Conservation (phyloP, 2,888 invertebrate genomes). For the Drosophila vallismaia region DNA sequence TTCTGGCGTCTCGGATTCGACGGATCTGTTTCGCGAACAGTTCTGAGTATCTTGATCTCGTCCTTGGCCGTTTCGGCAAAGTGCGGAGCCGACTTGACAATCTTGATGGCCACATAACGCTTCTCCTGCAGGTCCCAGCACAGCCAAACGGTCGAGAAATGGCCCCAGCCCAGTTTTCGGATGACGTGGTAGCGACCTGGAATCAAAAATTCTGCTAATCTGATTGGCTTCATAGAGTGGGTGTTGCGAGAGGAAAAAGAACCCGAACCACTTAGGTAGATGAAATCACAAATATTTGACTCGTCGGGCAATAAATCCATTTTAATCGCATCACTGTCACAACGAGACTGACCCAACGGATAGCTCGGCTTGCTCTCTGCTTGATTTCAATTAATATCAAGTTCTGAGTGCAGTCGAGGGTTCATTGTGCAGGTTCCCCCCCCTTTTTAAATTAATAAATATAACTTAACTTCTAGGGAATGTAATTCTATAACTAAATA, state of each 20-base stretch:
- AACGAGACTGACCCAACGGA: constrained; percentile 39
- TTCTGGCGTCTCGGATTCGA: constrained; percentile 96
- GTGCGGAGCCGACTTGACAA: constrained; percentile 99
- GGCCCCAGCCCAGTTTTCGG: constrained; percentile 95
- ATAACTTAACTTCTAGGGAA: no score
- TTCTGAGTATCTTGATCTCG: constrained; percentile 98
- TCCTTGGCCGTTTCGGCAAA: constrained; percentile 99
- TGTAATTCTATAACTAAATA: no score
- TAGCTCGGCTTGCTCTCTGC: constrained; percentile 10
- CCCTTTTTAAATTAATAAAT: no score
- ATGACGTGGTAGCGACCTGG: constrained; percentile 84
- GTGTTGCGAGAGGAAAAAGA: constrained; percentile 1
- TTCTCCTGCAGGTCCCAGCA: constrained; percentile 98
- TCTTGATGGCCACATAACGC: constrained; percentile 98
- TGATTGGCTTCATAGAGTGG: constrained; percentile 10
- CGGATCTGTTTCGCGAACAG: constrained; percentile 97
- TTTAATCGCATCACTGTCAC: constrained; percentile 44
- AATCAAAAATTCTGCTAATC: constrained; percentile 18
- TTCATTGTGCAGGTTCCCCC: constrained; percentile 1
- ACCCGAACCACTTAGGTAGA: constrained; percentile 64
- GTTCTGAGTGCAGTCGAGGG: constrained; percentile 11
- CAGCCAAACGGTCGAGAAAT: constrained; percentile 99
- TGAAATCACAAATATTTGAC: constrained; percentile 74
- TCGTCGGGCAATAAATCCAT: constrained; percentile 77
- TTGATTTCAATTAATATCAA: constrained; percentile 38